Evolutionary conservation across 2,888 invertebrate genomes (phyloP).

Genomic region (Hesperia comma): DNA sequence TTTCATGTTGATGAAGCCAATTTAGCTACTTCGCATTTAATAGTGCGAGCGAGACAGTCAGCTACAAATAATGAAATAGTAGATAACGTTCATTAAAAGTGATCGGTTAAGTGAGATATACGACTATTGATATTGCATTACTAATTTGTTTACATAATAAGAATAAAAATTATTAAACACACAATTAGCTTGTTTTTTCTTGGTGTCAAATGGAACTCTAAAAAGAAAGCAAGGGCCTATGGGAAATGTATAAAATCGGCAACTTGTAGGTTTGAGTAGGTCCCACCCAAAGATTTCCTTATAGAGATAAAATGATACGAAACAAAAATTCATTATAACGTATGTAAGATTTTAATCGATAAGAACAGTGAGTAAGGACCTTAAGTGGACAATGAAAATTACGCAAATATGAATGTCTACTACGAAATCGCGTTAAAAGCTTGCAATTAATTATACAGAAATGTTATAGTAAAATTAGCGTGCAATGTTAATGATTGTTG

Average conservation of each 20-base stretch:
- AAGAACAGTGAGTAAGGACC: background rate
- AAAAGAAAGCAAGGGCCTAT: too few relatives aligned
- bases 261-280: too few relatives aligned
- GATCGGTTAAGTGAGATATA: background rate
- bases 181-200: too few relatives aligned
- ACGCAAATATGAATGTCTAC: slow-evolving; percentile 13
- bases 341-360: background rate
- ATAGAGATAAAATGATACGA: too few relatives aligned
- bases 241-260: too few relatives aligned
- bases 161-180: too few relatives aligned
- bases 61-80: slow-evolving; percentile 12
- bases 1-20: slow-evolving; percentile 28
- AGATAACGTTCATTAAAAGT: slow-evolving; percentile 4
- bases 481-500: background rate
- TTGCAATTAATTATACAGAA: slow-evolving; percentile 4
- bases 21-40: slow-evolving; percentile 31
- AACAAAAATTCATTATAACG: too few relatives aligned
- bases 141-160: background rate
- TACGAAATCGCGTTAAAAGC: slow-evolving; percentile 11
- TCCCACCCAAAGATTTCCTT: too few relatives aligned
- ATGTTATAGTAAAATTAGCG: slow-evolving; percentile 13
- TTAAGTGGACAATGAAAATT: slow-evolving; percentile 2
- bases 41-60: slow-evolving; percentile 8
- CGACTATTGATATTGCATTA: background rate
- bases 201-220: too few relatives aligned